A percentile compares a stretch with the other conserved stretches of the same genome.
Evolutionary conservation across 2,797 vertebrate species (phyloP).

Genomic region (Euthynnus affinis): DNA sequence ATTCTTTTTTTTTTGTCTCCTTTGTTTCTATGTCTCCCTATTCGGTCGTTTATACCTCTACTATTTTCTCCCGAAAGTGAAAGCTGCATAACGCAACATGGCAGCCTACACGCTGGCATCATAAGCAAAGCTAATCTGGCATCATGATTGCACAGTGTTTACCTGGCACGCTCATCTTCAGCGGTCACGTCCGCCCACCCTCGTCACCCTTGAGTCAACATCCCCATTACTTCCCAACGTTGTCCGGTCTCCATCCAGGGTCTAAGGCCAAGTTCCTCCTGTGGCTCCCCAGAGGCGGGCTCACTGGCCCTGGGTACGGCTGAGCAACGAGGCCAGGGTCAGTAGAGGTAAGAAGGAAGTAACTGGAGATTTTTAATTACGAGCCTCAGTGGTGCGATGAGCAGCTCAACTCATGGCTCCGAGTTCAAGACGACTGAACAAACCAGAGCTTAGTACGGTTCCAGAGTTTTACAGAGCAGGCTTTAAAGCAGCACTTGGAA

Average conservation of each 20-base stretch:
- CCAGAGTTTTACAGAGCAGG: conserved; percentile 60
- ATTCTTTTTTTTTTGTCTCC: conserved; percentile 24
- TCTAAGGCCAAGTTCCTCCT: conserved; percentile 69
- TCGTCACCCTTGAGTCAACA: conserved; percentile 74
- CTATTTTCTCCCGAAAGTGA: conserved; percentile 10
- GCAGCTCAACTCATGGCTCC: conserved; percentile 60
- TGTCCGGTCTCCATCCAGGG: conserved; percentile 61
- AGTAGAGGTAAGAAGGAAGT: conserved; percentile 75
- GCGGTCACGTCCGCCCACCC: conserved; percentile 53
- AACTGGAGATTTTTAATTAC: conserved; percentile 83
- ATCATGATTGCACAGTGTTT: conserved; percentile 43
- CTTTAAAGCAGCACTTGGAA: conserved; percentile 67
- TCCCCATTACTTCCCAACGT: conserved; percentile 64
- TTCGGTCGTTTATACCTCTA: conserved; percentile 15
- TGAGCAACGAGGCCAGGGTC: conserved; percentile 65
- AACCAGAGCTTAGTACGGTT: conserved; percentile 57
- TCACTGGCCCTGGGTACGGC: conserved; percentile 56
- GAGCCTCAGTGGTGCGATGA: conserved; percentile 79
- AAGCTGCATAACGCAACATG: neutral
- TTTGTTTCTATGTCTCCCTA: conserved; percentile 16
- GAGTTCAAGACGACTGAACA: conserved; percentile 60
- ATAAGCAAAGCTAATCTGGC: conserved; percentile 33
- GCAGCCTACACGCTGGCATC: conserved; percentile 23
- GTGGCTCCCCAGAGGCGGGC: conserved; percentile 67
- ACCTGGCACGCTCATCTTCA: conserved; percentile 59